Base-by-base conservation (phyloP, 2,797 vertebrate genomes). In the Anas acuta region DNA sequence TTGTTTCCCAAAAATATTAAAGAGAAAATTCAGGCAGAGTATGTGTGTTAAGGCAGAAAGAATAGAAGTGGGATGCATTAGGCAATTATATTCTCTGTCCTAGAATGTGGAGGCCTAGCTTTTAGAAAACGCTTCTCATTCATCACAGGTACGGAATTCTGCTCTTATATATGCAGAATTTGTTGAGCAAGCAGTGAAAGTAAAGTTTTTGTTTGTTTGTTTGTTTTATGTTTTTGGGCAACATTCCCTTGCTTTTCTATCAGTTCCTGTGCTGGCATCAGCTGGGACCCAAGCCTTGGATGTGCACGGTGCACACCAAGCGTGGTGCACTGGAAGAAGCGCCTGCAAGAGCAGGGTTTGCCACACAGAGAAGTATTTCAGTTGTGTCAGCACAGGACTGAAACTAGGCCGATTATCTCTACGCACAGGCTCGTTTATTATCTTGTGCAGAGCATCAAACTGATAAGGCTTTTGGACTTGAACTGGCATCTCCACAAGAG, bases 271-370 rank as follows among this genome's bases (percentile, higher is more conserved):
- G 43, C 56, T 51, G 16, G 8, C 20, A 4, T 57, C 30, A 39
- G 2, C 35, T 30, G 39, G 79, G 69, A 57, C 18, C 49, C 0
- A 5, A 22, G 84, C 15, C 25, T 1, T 0, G 0, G n/a, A n/a
- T 33, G 54, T 9, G 39, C 11, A 7, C 12, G 54, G n/a, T 41
- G 54, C 7, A 0, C 5, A 53, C 51, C 66, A 30, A 49, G 12
- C 9, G 4, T 30, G 64, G 28, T 37, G 47, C 7, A 0, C 4
- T 75, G 77, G 67, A 47, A 67, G 81, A 78, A 74, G 41, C 43
- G 41, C 43, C 39, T 56, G 23, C 54, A 78, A 2, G 35, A 49
- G n/a, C 6, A 2, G 61, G 23, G 81, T 19, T 90, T 9, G 11
- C 67, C 64, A 13, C 0, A 0, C 5, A 1, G 32, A 70, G 65